These are phyloP conservation scores for Diuraphis noxia DNA, from an alignment of 1,140 invertebrate species.

Conservation along the genomic window DNA sequence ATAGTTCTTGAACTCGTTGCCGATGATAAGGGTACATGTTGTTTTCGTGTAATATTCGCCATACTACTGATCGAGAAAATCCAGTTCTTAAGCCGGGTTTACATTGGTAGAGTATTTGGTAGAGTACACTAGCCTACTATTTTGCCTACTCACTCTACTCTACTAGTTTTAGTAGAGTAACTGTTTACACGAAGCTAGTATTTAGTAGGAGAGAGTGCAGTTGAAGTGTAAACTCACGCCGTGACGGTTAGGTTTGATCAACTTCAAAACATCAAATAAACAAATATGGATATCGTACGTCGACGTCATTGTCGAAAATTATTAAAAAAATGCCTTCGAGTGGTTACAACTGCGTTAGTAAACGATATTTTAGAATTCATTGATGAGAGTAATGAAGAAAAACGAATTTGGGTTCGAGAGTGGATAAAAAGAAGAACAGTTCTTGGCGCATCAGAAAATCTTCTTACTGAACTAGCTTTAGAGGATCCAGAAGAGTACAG, in stretches of 20 bases:
- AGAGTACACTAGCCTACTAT: conserved; percentile 49
- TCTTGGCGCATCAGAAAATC: conserved; percentile 53
- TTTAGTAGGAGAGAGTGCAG: conserved; percentile 17
- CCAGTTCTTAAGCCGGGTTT: conserved; percentile 12
- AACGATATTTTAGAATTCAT: conserved; percentile 33
- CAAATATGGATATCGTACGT: conserved; percentile 13
- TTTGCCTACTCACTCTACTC: conserved; percentile 47
- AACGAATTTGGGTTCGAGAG: conserved; percentile 44
- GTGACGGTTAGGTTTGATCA: neutral
- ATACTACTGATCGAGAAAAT: no score
- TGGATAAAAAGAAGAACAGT: conserved; percentile 35
- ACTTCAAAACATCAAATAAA: neutral
- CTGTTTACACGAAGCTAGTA: conserved; percentile 40
- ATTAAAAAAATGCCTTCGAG: conserved; percentile 33
- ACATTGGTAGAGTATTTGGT: conserved; percentile 35
- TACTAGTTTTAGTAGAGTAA: conserved; percentile 41
- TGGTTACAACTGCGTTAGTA: conserved; percentile 39
- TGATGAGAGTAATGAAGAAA: conserved; percentile 38
- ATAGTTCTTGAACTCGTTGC: no score
- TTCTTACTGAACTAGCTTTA: conserved; percentile 44
- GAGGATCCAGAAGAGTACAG: conserved; percentile 40
- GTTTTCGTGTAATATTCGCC: no score
- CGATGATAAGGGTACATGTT: no score
- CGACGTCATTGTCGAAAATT: conserved; percentile 17
- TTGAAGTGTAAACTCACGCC: neutral